Base-by-base conservation (phyloP, 2,797 vertebrate species). In the Thunnus albacares region DNA sequence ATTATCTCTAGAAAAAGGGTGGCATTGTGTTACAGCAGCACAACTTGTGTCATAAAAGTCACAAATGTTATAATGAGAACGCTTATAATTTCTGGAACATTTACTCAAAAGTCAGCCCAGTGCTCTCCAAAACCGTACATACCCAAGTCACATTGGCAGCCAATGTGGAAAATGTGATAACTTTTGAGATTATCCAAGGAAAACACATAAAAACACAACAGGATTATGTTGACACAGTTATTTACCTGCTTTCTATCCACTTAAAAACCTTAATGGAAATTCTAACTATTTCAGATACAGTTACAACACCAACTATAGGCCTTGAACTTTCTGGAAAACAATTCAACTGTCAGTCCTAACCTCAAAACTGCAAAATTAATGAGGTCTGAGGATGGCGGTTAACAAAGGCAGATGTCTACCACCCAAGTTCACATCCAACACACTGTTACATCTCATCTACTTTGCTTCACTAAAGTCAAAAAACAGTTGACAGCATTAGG, bases 381-480 rank as follows among this genome's bases (percentile, higher is more conserved):
- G 64, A 74, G 75, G 76, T 74, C 79, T 86, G 83, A 88, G 67
- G 52, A 87, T 12, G 71, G 79, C 22, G 80, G 81, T 88, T 86
- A 73, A 86, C 81, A 56, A 55, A 79, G 84, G 79, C 85, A 90
- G 83, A 91, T 88, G 85, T 89, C 80, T 87, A 63, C 89, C 89
- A 86, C 90, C 87, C 89, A 91, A 77, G 85, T 80, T 85, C 84
- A 83, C 87, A 87, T 81, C 73, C 49, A 28, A 38, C 67, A 28
- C 56, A 64, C 49, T 15, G 47, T 65, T 62, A 43, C 33, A 79
- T 85, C 73, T 69, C 75, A 67, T 84, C 65, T 41, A 61, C 65
- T 75, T 56, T 62, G 70, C 65, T 77, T 20, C 28, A 5, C 71
- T 75, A 10, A 76, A 82, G 45, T 71, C 53, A 60, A 78, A 81